Evolutionary conservation across 2,888 invertebrate species (phyloP).

Genomic region (Resseliella maxima): DNA sequence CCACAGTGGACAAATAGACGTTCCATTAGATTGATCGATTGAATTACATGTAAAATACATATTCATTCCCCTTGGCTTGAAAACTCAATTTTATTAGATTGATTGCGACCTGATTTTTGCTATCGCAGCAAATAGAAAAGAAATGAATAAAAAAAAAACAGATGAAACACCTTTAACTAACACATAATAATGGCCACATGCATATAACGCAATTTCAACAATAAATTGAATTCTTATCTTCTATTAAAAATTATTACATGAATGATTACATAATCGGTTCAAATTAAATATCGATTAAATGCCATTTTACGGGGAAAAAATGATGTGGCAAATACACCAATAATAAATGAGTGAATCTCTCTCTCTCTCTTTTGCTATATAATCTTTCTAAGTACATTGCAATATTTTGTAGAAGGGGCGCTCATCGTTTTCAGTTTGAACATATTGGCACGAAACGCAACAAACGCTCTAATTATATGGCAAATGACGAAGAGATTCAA

Average conservation of each 20-base stretch:
- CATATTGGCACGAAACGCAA: background rate
- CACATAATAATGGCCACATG: background rate
- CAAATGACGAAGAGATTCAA: background rate
- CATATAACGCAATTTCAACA: slow-evolving; percentile 24
- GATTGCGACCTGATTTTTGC: slow-evolving; percentile 31
- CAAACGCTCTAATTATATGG: background rate
- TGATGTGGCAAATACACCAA: background rate
- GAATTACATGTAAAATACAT: background rate
- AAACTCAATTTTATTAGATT: background rate
- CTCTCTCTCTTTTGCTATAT: background rate
- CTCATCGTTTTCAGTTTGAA: background rate
- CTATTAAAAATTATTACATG: slow-evolving; percentile 41
- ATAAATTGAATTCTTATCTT: slow-evolving; percentile 50
- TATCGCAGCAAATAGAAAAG: background rate
- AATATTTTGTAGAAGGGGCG: slow-evolving; percentile 15
- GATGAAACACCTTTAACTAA: background rate
- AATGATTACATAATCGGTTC: slow-evolving; percentile 31
- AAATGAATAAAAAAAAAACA: background rate
- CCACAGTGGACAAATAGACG: background rate
- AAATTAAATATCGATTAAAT: slow-evolving; percentile 44
- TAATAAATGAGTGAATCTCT: background rate
- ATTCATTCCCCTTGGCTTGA: background rate
- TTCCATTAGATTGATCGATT: background rate
- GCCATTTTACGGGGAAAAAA: background rate
- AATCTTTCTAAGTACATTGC: too few relatives aligned